Evolutionary conservation across 2,888 invertebrate genomes (phyloP), one percentile per base, ranked within the genome.

Genomic region (Nycteola revayana): DNA sequence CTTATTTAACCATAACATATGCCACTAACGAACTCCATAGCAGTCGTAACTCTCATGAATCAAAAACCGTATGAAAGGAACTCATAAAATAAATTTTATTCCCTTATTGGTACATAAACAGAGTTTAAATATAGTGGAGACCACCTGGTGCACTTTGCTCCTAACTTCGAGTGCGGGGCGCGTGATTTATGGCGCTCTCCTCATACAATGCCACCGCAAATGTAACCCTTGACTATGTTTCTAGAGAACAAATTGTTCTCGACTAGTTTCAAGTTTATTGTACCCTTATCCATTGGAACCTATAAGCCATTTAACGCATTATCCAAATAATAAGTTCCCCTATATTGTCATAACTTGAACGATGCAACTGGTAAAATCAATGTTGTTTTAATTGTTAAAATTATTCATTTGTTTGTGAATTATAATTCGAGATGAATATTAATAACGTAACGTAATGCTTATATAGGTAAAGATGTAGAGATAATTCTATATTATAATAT

Each of bases 181-280:
- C 64, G 60, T 84, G 75, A 85, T 86, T 86, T 85, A 86, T 80
- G 71, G 63, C 56, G 64, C 69, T 66, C 59, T 66, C 66, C 59
- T 53, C 43, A 76, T 68, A 82, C 80, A 84, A 81, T 80, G 69
- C 74, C 50, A 75, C 84, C 81, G 85, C 86, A 82, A 80, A 76
- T 70, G 78, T 79, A 85, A 83, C 86, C 79, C 84, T 85, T 82
- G 66, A 80, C 74, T 77, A 69, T 72, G 73, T 75, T 74, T 71
- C 70, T 72, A 73, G 60, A 53, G 65, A 67, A 71, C 75, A 74
- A 76, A 74, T 78, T 73, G 66, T 73, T 57, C 65, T 52, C 43
- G 36, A 50, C 54, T 37, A 49, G 47, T 64, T 75, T 71, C 61
- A 69, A 79, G 75, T 73, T 68, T 52, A 60, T 61, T 58, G 51